Conservation (phyloP, 1,140 invertebrate genomes). For the Drosophila aff. region DNA sequence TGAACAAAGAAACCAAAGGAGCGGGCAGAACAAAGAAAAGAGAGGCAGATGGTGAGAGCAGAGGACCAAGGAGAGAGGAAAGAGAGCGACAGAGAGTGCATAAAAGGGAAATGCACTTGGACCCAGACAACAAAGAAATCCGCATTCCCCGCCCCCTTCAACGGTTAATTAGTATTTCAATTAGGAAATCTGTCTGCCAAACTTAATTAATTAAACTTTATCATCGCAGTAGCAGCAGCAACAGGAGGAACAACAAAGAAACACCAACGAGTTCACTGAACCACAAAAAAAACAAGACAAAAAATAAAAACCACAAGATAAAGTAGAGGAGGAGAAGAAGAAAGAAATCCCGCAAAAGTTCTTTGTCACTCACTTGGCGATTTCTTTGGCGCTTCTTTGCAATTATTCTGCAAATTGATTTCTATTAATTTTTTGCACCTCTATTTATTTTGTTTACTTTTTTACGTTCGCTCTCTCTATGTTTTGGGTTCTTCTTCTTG, state of each 20-base stretch:
- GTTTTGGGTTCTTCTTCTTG: slow-evolving; percentile 19
- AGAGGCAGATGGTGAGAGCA: not conserved
- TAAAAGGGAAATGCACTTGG: slow-evolving; percentile 68
- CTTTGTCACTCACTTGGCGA: slow-evolving; percentile 36
- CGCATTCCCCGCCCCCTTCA: slow-evolving; percentile 2
- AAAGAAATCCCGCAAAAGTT: slow-evolving; percentile 19
- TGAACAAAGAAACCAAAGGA: slow-evolving; percentile 69
- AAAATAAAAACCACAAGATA: slow-evolving; percentile 23
- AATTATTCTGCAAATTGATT: slow-evolving; percentile 39
- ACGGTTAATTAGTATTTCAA: slow-evolving; percentile 47
- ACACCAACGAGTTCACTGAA: slow-evolving; percentile 45
- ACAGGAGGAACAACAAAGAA: slow-evolving; percentile 5
- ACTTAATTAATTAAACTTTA: slow-evolving; percentile 35
- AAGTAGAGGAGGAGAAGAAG: slow-evolving; percentile 23
- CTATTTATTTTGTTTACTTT: slow-evolving; percentile 15
- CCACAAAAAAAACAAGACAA: slow-evolving; percentile 22
- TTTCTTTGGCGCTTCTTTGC: slow-evolving; percentile 16
- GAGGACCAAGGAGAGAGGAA: slow-evolving; percentile 21
- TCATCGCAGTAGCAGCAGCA: slow-evolving; percentile 7
- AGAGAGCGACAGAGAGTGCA: slow-evolving; percentile 13
- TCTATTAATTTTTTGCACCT: slow-evolving; percentile 40
- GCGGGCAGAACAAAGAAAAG: slow-evolving; percentile 38
- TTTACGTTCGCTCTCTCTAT: slow-evolving; percentile 6
- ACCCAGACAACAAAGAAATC: slow-evolving; percentile 71
- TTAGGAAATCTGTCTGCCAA: slow-evolving; percentile 38